These are phyloP conservation scores for Calycopis cecrops DNA, from an alignment of 1,140 invertebrate species.

Conservation along the genomic window DNA sequence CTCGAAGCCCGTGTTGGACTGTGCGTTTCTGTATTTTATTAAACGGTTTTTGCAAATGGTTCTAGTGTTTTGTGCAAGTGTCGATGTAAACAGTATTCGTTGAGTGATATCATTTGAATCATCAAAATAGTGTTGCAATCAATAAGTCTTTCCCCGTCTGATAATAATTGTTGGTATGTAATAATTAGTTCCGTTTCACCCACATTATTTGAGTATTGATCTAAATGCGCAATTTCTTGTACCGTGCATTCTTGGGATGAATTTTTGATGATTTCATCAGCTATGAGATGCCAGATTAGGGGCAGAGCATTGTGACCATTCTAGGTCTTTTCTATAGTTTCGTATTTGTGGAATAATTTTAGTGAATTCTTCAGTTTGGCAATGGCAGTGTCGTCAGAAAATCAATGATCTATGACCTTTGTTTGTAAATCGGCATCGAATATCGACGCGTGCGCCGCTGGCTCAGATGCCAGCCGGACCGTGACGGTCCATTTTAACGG, in stretches of 20 bases:
- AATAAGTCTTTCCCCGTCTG: neutral
- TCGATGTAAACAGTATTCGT: neutral
- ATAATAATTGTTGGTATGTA: conserved; percentile 5
- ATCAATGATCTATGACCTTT: conserved; percentile 36
- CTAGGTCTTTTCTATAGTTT: neutral
- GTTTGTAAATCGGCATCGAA: conserved; percentile 27
- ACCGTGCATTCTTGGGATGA: neutral
- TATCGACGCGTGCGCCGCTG: conserved; percentile 32
- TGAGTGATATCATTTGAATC: neutral
- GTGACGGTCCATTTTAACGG: conserved; percentile 36
- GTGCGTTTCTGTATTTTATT: conserved; percentile 30
- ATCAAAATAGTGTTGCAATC: conserved; percentile 6
- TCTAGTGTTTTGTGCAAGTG: conserved; percentile 15
- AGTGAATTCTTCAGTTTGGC: neutral
- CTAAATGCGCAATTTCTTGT: neutral
- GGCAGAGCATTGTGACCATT: neutral
- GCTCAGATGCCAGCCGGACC: conserved; percentile 31
- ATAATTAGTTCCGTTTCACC: conserved; percentile 1
- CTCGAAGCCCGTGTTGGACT: conserved; percentile 41
- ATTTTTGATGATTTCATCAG: neutral
- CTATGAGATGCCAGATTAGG: neutral
- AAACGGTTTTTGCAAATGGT: conserved; percentile 1
- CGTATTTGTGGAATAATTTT: neutral
- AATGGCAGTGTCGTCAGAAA: conserved; percentile 16
- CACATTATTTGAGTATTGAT: neutral